Base-by-base conservation (phyloP, 2,888 invertebrate species). In the Nipponacmea schrenckii region DNA sequence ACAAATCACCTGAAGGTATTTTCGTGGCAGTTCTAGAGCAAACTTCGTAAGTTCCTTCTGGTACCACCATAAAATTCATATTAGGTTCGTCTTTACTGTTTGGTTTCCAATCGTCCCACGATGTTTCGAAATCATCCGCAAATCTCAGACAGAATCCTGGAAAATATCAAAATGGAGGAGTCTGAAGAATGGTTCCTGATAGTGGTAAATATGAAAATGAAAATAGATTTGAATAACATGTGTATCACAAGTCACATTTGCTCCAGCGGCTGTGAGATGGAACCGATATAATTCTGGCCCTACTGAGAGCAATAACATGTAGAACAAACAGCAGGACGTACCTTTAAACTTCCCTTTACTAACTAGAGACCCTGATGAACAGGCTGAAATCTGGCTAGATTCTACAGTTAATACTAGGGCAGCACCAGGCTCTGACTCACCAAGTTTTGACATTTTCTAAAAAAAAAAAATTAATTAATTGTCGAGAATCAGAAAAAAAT, bases 11-110 rank as follows among this genome's bases (percentile, higher is more conserved):
- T 78, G 90, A 91, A 72, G 91, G 92, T 81, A 93, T 94, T 87
- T 95, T 95, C 12, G 96, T 95, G 69, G 95, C 94, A 0, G 98
- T 98, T 74, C 96, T 91, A 78, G 96, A 96, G 90, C 96, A 97
- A 5, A 99, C 96, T 91, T 98, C 97, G 86, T 98, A 99, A 1
- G 98, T 98, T 20, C 99, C 99, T 89, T 97, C 97, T 14, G 97
- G 98, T n/a, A 99, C 99, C 70, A 96, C 95, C 90, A 98, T 98
- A 71, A 88, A 89, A 83, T 91, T 91, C 82, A 90, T 89, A 66
- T 89, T 86, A 5, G 84, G 77, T 39, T 76, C 75, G 48, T 75
- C 84, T 72, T 71, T 75, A 44, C 75, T 15, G 84, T 95, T 94
- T 0, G 98, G 98, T 89, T 96, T 96, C 98, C 98, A 98, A 89